phyloP scores from a whole-genome alignment of 2,888 invertebrate genomes.

The Ophioninae sp. region DNA sequence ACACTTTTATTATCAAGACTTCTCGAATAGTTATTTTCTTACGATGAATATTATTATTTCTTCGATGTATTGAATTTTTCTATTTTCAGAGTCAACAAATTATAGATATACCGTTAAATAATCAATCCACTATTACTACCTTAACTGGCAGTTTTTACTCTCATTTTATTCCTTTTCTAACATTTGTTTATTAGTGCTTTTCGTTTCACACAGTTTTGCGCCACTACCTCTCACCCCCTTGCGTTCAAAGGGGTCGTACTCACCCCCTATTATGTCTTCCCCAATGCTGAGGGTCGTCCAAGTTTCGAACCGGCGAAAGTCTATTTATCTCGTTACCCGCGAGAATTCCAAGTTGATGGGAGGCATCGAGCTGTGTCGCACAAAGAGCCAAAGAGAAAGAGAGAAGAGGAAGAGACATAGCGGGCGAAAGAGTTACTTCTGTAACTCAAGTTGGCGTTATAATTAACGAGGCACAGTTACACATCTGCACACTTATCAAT shows the following conservation, averaged over 20 bases:
- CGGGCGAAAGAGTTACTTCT: slow-evolving; percentile 42
- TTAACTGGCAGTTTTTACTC: background rate
- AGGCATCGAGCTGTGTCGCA: slow-evolving; percentile 27
- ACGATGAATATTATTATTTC: no score
- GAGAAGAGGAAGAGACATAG: background rate
- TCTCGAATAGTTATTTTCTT: no score
- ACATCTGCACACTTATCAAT: slow-evolving; percentile 57
- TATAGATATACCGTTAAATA: slow-evolving; percentile 10
- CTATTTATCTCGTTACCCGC: slow-evolving; percentile 57
- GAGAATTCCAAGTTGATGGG: slow-evolving; percentile 41
- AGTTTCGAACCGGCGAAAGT: slow-evolving; percentile 48
- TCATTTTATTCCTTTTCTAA: background rate
- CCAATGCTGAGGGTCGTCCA: slow-evolving; percentile 24
- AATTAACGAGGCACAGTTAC: slow-evolving; percentile 54
- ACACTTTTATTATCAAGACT: no score
- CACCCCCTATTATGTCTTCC: slow-evolving; percentile 13
- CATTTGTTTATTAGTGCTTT: background rate
- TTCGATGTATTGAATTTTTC: no score
- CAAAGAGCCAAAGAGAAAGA: background rate
- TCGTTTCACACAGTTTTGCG: background rate
- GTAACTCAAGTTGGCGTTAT: slow-evolving; percentile 56
- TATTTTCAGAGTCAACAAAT: background rate
- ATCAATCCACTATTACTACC: slow-evolving; percentile 5
- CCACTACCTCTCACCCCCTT: background rate
- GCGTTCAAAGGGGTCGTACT: no score